These are phyloP conservation scores for Tipula vernalis DNA, from an alignment of 2,888 invertebrate genomes.

Conservation along the genomic window DNA sequence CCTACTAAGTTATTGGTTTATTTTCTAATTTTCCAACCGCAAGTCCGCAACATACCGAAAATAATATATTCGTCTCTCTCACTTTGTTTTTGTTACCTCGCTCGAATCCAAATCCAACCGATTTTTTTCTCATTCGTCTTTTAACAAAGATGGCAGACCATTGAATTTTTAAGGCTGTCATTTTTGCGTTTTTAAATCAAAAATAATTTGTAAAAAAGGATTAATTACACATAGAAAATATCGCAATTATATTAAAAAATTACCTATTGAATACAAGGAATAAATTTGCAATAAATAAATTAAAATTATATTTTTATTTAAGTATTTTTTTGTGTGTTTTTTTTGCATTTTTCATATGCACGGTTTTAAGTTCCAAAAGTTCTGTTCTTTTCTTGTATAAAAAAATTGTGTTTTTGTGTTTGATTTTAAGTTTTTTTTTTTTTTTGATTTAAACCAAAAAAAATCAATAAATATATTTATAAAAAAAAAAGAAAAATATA, in stretches of 20 bases:
- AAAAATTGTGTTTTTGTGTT: background rate
- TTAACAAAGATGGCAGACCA: slow-evolving; percentile 7
- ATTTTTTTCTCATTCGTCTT: background rate
- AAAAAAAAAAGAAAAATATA: background rate
- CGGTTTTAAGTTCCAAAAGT: slow-evolving; percentile 46
- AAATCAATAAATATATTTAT: background rate
- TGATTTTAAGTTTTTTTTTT: background rate
- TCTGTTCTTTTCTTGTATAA: slow-evolving; percentile 21
- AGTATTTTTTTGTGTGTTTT: slow-evolving; percentile 17
- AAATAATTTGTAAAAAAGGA: slow-evolving; percentile 6
- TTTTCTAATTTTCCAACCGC: background rate
- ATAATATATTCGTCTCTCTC: background rate
- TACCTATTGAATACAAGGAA: slow-evolving; percentile 16
- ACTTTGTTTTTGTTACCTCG: background rate
- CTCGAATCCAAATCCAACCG: background rate
- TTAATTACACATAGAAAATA: background rate
- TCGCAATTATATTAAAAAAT: background rate
- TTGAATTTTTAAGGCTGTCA: slow-evolving; percentile 9
- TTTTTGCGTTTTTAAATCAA: slow-evolving; percentile 4
- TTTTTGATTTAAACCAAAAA: background rate
- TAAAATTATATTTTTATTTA: background rate
- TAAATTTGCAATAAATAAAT: slow-evolving; percentile 17
- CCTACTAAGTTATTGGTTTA: background rate
- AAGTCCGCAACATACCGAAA: background rate
- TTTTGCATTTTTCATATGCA: slow-evolving; percentile 41